A percentile compares a stretch with the other conserved stretches of the same genome.
Conservation (phyloP, 2,113 vertebrate species). For the Hippocampus zosterae region DNA sequence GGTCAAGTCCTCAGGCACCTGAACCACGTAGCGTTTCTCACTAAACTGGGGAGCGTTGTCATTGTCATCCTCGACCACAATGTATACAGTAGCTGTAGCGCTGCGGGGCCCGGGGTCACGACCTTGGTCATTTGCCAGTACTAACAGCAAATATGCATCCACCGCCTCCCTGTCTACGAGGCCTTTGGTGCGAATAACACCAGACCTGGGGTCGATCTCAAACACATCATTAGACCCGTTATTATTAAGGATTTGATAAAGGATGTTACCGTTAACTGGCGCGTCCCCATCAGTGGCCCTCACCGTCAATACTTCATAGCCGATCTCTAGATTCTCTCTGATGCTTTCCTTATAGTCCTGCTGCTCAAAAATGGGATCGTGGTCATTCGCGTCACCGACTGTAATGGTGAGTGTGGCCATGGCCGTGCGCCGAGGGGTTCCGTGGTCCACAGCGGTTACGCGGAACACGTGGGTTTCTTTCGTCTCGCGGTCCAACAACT, state of each 20-base stretch:
- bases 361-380: conserved; percentile 88
- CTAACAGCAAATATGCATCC: conserved; percentile 81
- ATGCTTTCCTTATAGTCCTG: conserved; percentile 89
- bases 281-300: conserved; percentile 87
- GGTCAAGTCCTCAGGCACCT: conserved; percentile 82
- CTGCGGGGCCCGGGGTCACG: conserved; percentile 84
- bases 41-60: conserved; percentile 93
- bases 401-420: conserved; percentile 88
- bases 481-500: conserved; percentile 86
- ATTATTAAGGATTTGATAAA: conserved; percentile 84
- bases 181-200: conserved; percentile 87
- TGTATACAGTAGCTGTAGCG: conserved; percentile 81
- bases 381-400: conserved; percentile 87
- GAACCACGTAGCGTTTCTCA: conserved; percentile 85
- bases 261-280: conserved; percentile 86
- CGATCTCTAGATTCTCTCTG: conserved; percentile 92
- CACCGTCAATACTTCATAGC: conserved; percentile 92
- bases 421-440: conserved; percentile 80
- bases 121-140: conserved; percentile 90
- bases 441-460: conserved; percentile 81
- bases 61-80: conserved; percentile 91
- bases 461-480: conserved; percentile 92
- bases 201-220: conserved; percentile 88
- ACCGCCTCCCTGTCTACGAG: conserved; percentile 84
- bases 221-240: conserved; percentile 77